Percentiles rank a stretch among this genome's conserved stretches.
Evolutionary conservation across 2,797 vertebrate species (phyloP).

Genomic region (Clamator glandarius): DNA sequence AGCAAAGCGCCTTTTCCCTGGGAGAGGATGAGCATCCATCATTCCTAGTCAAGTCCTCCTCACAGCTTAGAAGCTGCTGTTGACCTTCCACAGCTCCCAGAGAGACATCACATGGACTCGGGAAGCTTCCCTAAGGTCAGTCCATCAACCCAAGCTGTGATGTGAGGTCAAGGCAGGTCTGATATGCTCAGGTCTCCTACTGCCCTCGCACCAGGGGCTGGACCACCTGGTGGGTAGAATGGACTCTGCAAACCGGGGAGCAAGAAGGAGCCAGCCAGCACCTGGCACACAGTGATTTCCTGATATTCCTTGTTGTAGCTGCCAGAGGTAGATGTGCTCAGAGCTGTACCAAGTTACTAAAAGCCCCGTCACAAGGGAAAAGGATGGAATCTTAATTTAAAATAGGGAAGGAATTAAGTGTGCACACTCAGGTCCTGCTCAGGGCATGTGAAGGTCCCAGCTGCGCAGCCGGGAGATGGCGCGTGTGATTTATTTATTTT

Average conservation of each 20-base stretch:
- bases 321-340: not conserved
- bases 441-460: not conserved
- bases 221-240: not conserved
- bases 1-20: not conserved
- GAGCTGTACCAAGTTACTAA: not conserved
- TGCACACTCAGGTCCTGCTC: not conserved
- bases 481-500: not conserved
- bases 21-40: not conserved
- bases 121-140: not conserved
- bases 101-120: rapidly evolving
- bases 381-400: not conserved
- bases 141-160: not conserved
- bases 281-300: not conserved
- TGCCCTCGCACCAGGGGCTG: not conserved
- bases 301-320: not conserved
- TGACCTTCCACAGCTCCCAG: not conserved
- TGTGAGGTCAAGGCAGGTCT: not conserved
- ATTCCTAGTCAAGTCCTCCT: not conserved
- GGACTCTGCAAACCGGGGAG: not conserved
- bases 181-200: not conserved
- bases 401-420: rapidly evolving
- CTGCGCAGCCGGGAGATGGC: slow-evolving; percentile 53
- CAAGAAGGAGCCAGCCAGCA: not conserved
- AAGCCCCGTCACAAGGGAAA: rapidly evolving
- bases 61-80: not conserved